Evolutionary conservation across 2,888 invertebrate genomes (phyloP), one percentile per base, ranked within the genome.

Genomic region (Apamea sordens): DNA sequence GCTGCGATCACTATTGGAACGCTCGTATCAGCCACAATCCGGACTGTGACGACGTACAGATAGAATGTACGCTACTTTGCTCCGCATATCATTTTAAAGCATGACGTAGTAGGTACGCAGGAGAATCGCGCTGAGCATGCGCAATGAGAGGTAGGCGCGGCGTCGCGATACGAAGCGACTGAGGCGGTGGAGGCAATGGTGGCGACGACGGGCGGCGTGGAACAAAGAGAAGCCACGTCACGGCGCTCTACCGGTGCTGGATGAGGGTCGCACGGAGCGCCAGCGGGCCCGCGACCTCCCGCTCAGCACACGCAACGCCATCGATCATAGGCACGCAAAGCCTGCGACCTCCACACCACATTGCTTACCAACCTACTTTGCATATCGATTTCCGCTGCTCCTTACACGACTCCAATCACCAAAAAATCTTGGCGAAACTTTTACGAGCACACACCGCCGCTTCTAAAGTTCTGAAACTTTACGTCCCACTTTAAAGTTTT

Each of bases 311-410:
- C 95, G 95, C 95, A 93, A 94, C 88, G 92, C 91, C 94, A 95
- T 94, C 94, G 94, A 94, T 95, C 94, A 94, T 92, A 91, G 92
- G 89, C 95, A 96, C 95, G 95, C 95, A 94, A 93, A 87, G 86
- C 86, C 82, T 86, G 90, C 92, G 92, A 93, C 93, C 92, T 92
- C 93, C 91, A 92, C 92, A 93, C 91, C 92, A 92, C 91, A 92
- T 90, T 90, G 89, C 92, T 89, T 89, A 88, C 91, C 90, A 92
- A 93, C 93, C 92, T 91, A 92, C 91, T 94, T 94, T 92, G 91
- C 91, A 94, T 95, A 95, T 93, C 92, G 93, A 95, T 94, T 91
- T 92, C 90, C 82, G 76, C 80, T 89, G 88, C 86, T 87, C 86
- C 88, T 90, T 89, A 86, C 79, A 80, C 79, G 72, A 85, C 84